phyloP scores from a whole-genome alignment of 2,797 vertebrate genomes.

The Halcyon chelicuti region DNA sequence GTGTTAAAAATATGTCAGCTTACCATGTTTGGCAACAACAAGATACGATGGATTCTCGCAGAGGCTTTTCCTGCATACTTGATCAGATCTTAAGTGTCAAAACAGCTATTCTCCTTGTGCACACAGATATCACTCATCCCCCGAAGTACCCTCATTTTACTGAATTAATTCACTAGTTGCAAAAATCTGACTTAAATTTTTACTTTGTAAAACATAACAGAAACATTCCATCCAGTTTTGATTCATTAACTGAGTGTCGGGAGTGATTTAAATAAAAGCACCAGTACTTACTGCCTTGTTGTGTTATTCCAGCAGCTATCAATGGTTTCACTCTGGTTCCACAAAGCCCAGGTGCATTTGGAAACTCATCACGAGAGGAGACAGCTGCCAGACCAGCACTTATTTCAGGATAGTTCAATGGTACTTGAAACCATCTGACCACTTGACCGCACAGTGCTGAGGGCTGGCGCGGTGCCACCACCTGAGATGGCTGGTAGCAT shows the following conservation, averaged over 20 bases:
- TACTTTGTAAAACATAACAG: neutral
- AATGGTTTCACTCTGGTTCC: neutral
- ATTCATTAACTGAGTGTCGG: neutral
- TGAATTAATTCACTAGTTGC: neutral
- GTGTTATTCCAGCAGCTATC: neutral
- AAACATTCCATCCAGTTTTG: neutral
- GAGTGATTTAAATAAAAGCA: constrained; percentile 26
- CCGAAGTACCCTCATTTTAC: neutral
- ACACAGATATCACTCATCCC: neutral
- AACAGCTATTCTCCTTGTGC: neutral
- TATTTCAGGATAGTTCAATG: neutral
- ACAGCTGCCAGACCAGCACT: neutral
- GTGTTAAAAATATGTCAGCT: neutral
- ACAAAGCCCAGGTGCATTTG: neutral
- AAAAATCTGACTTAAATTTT: neutral
- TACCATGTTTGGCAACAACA: neutral
- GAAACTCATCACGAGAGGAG: neutral
- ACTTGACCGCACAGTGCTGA: neutral
- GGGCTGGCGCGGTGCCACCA: neutral
- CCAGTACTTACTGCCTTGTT: neutral
- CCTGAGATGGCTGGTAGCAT: neutral
- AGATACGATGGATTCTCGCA: neutral
- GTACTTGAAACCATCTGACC: neutral
- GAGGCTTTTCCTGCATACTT: neutral
- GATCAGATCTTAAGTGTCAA: neutral